Percentiles rank a stretch among this genome's conserved stretches.
phyloP scores from a whole-genome alignment of 2,113 vertebrate species.

The Chaetops frenatus region DNA sequence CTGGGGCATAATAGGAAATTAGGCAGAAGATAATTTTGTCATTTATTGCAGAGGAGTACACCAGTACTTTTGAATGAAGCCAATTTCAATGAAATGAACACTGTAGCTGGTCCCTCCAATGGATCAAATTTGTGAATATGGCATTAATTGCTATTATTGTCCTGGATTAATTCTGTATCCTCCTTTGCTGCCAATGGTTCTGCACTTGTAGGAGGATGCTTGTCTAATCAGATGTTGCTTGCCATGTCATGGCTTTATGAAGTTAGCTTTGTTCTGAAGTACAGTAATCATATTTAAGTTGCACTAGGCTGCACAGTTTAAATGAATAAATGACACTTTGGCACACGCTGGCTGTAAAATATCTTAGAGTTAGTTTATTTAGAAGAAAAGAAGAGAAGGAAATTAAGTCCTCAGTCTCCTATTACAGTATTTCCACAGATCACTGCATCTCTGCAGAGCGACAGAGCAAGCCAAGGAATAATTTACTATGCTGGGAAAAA shows the following conservation, averaged over 20 bases:
- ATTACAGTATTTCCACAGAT: neutral
- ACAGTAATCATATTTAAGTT: neutral
- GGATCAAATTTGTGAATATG: neutral
- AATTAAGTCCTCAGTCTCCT: neutral
- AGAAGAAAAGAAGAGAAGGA: neutral
- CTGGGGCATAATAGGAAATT: neutral
- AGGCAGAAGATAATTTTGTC: neutral
- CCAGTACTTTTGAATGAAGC: neutral
- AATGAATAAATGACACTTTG: neutral
- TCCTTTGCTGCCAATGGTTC: neutral
- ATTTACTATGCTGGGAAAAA: neutral
- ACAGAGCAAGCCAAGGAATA: neutral
- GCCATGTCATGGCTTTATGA: neutral
- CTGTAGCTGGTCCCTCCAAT: neutral
- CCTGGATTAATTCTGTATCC: neutral
- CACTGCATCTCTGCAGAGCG: accelerated
- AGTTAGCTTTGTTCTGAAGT: neutral
- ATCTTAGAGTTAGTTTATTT: neutral
- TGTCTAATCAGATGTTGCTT: neutral
- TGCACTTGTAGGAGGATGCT: neutral
- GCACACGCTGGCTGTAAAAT: neutral
- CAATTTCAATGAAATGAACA: neutral
- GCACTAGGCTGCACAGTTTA: neutral
- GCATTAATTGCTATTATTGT: neutral
- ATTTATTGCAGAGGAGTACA: neutral